These are phyloP conservation scores for Bursaphelenchus mucronatus DNA, from an alignment of 1,140 invertebrate species.

Conservation along the genomic window DNA sequence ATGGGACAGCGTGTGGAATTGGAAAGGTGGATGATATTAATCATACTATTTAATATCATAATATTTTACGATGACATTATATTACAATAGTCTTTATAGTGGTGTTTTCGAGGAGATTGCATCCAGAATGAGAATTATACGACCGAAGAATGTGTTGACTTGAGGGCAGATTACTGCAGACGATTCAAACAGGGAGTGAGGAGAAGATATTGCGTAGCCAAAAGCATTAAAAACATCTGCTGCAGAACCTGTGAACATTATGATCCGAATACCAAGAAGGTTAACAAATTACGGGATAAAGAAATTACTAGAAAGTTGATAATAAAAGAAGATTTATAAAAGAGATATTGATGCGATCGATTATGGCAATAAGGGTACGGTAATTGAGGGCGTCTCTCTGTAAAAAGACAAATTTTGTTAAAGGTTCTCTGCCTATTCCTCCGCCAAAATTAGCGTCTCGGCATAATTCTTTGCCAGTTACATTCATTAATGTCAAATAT, in stretches of 20 bases:
- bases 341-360: too few relatives aligned
- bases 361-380: too few relatives aligned
- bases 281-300: too few relatives aligned
- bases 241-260: conserved; percentile 14
- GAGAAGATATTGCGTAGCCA: not conserved
- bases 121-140: not conserved
- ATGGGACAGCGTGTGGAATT: conserved; percentile 47
- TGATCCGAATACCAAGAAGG: not conserved
- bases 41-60: conserved; percentile 5
- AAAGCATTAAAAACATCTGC: conserved; percentile 5
- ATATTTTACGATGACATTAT: not conserved
- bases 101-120: not conserved
- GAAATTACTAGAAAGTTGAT: too few relatives aligned
- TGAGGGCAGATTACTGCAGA: conserved; percentile 8
- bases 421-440: too few relatives aligned
- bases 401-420: too few relatives aligned
- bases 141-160: conserved; percentile 3
- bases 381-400: too few relatives aligned
- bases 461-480: too few relatives aligned
- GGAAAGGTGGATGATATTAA: conserved; percentile 30
- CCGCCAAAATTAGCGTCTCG: too few relatives aligned
- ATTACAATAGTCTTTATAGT: not conserved
- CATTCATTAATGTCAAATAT: too few relatives aligned
- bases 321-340: too few relatives aligned
- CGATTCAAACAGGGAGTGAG: not conserved